These are phyloP conservation scores for Bimastos eiseni DNA, from an alignment of 2,888 invertebrate genomes.

Conservation along the genomic window DNA sequence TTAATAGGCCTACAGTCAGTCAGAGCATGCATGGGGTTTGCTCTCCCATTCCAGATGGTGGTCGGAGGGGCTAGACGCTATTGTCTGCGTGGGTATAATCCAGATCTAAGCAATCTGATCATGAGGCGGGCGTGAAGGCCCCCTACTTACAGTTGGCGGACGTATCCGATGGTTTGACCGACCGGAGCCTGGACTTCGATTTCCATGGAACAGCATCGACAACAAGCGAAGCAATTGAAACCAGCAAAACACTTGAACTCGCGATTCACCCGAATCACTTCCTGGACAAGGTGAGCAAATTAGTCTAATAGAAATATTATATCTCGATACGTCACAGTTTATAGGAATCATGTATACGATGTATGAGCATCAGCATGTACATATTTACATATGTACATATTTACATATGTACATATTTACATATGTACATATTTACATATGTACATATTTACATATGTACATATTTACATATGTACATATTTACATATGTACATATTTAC, in stretches of 20 bases:
- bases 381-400: too few species aligned
- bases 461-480: not conserved
- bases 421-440: too few species aligned
- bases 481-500: not conserved
- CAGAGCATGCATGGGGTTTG: too few species aligned
- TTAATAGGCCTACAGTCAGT: too few species aligned
- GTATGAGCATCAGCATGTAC: too few species aligned
- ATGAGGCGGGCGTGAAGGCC: not conserved
- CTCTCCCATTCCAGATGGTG: too few species aligned
- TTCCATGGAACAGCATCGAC: slow-evolving; percentile 51
- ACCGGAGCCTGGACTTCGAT: slow-evolving; percentile 56
- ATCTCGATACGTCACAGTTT: too few species aligned
- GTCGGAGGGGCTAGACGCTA: too few species aligned
- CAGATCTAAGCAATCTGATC: not conserved
- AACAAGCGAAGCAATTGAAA: slow-evolving; percentile 52
- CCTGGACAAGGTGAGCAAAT: slow-evolving; percentile 44
- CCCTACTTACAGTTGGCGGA: slow-evolving; percentile 54
- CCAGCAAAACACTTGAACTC: slow-evolving; percentile 59
- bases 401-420: too few species aligned
- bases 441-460: not conserved
- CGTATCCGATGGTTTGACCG: slow-evolving; percentile 55
- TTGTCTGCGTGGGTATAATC: not conserved
- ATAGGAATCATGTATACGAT: too few species aligned
- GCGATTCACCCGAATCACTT: slow-evolving; percentile 54
- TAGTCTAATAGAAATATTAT: not conserved